Evolutionary conservation across 2,888 invertebrate genomes (phyloP).

Genomic region (Ophioninae sp.): DNA sequence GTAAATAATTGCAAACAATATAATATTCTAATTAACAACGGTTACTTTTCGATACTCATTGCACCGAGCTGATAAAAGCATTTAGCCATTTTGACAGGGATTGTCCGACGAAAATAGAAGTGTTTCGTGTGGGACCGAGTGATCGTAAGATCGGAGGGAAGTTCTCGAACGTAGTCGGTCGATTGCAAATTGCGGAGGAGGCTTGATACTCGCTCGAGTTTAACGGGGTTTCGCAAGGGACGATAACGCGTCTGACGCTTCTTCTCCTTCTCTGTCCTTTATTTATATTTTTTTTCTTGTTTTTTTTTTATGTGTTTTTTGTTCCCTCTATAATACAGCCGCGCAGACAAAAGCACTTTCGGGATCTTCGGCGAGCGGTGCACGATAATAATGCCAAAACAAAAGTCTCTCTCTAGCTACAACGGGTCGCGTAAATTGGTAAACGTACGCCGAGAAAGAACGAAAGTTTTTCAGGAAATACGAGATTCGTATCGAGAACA

Average conservation of each 20-base stretch:
- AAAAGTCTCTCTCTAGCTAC: neutral
- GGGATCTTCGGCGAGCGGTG: conserved; percentile 5
- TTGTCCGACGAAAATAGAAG: neutral
- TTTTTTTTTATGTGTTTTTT: too few species aligned
- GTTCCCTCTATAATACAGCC: conserved; percentile 18
- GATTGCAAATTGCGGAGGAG: neutral
- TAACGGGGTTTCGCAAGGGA: conserved; percentile 40
- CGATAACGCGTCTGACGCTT: conserved; percentile 21
- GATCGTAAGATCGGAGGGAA: neutral
- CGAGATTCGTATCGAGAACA: conserved; percentile 52
- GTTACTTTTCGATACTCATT: neutral
- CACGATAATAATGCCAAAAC: conserved; percentile 42
- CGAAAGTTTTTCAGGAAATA: conserved; percentile 46
- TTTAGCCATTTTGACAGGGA: neutral
- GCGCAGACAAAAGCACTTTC: conserved; percentile 39
- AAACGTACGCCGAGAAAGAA: conserved; percentile 24
- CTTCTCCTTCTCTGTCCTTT: neutral
- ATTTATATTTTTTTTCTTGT: too few species aligned
- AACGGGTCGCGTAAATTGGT: conserved; percentile 15
- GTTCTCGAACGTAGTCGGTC: neutral
- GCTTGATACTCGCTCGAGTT: conserved; percentile 33
- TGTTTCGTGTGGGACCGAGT: neutral
- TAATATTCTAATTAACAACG: neutral
- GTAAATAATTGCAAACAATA: neutral
- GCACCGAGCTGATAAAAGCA: neutral